These are phyloP conservation scores for Sphenopsis melanotis DNA, from an alignment of 2,797 vertebrate species.

Conservation along the genomic window DNA sequence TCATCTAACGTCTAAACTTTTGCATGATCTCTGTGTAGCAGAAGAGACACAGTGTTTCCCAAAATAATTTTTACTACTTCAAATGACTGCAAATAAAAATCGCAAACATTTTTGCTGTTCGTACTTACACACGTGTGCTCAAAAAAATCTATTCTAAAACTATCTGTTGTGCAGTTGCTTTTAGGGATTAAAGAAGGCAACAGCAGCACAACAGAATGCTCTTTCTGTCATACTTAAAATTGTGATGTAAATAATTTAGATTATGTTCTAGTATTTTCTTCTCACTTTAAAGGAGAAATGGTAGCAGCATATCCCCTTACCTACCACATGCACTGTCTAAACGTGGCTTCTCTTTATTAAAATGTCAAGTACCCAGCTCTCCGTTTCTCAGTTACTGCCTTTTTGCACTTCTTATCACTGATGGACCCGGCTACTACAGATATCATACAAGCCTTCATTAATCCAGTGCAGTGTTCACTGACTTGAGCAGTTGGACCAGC, in stretches of 20 bases:
- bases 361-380: not conserved
- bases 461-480: not conserved
- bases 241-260: constrained; percentile 36
- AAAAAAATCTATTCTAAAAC: not conserved
- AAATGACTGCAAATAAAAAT: not conserved
- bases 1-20: not conserved
- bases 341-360: not conserved
- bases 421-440: not conserved
- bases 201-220: not conserved
- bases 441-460: fast-evolving
- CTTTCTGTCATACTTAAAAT: constrained; percentile 21
- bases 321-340: not conserved
- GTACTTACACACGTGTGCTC: not conserved
- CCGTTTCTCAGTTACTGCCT: fast-evolving
- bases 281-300: not conserved
- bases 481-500: not conserved
- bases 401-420: not conserved
- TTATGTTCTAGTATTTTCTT: not conserved
- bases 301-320: not conserved
- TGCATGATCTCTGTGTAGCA: not conserved
- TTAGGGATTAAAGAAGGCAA: not conserved
- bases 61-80: not conserved
- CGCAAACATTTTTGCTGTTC: not conserved
- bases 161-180: not conserved
- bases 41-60: not conserved